Evolutionary conservation across 2,888 invertebrate genomes (phyloP).

Genomic region (Chymomyza amoena): DNA sequence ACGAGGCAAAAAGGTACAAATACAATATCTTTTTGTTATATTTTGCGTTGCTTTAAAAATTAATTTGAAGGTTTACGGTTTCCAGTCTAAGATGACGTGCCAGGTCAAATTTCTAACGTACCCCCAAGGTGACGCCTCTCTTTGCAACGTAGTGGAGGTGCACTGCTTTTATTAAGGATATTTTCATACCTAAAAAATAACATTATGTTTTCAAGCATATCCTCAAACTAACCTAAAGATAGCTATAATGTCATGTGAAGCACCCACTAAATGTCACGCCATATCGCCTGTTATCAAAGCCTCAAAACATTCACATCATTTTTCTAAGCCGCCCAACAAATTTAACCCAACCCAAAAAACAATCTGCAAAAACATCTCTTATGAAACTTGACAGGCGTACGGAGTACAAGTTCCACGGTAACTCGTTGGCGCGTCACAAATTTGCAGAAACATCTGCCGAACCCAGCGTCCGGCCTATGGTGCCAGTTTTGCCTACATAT

Average conservation of each 20-base stretch:
- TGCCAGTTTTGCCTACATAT: not conserved
- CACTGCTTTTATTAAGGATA: too few relatives aligned
- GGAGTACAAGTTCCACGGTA: conserved; percentile 64
- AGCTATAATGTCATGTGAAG: not conserved
- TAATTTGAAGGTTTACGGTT: too few relatives aligned
- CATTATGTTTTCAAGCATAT: not conserved
- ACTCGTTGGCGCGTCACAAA: conserved; percentile 50
- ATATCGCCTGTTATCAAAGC: conserved; percentile 51
- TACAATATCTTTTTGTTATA: too few relatives aligned
- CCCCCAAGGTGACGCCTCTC: too few relatives aligned
- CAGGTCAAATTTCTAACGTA: too few relatives aligned
- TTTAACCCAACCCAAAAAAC: conserved; percentile 51
- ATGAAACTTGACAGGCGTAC: conserved; percentile 72
- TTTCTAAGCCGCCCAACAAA: conserved; percentile 23
- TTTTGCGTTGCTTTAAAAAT: too few relatives aligned
- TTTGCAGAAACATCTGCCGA: conserved; percentile 42
- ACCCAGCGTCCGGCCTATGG: not conserved
- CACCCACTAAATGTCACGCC: conserved; percentile 54
- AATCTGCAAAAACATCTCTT: conserved; percentile 63
- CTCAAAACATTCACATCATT: conserved; percentile 46
- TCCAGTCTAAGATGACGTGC: too few relatives aligned
- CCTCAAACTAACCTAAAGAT: not conserved
- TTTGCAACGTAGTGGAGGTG: too few relatives aligned
- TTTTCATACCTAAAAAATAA: not conserved
- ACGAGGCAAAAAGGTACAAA: too few relatives aligned